Evolutionary conservation across 2,113 vertebrate genomes (phyloP), one percentile per base, ranked within the genome.

Genomic region (Cochlearius cochlearius): DNA sequence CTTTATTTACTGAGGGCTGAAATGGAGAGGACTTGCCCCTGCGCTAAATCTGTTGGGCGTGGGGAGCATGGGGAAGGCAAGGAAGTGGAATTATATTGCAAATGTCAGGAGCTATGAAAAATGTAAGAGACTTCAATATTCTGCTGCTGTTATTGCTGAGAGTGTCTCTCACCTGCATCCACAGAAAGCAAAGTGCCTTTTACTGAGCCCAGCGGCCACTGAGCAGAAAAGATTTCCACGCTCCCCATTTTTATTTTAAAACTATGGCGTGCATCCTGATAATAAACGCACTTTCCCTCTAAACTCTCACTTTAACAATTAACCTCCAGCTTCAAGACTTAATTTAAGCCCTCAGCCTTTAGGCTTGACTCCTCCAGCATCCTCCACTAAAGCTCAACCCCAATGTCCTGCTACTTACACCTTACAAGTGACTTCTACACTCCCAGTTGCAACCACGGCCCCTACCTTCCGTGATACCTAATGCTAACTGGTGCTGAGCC

Each of bases 71-170:
- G 60, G 55, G 92, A 88, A 94, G n/a, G 79, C 83, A 94, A 60
- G 83, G 79, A 95, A 89, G 91, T 95, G 94, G 94, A 96, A 96
- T 86, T 95, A 88, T 26, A 95, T 77, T 91, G 94, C 79, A 91
- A 89, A 96, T 96, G 95, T 94, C 96, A 96, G 78, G 60, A 84
- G 79, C 62, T 92, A 96, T 96, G 92, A 97, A 96, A 97, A 96
- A 96, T 97, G 96, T 94, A 96, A 84, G 52, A 96, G 86, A 86
- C 86, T 95, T 96, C 91, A 96, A 96, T 92, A 94, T 93, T 93
- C 90, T 96, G 86, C 72, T 92, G 95, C 90, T 91, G 72, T 92
- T 94, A 96, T 84, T 88, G 83, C 95, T 75, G 64, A 72, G 71
- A 88, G 86, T 2, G 22, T 92, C 88, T 95, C 92, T 96, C 92